Percentiles rank a stretch among this genome's conserved stretches.
phyloP scores from a whole-genome alignment of 2,113 vertebrate genomes.

The Anguilla rostrata region DNA sequence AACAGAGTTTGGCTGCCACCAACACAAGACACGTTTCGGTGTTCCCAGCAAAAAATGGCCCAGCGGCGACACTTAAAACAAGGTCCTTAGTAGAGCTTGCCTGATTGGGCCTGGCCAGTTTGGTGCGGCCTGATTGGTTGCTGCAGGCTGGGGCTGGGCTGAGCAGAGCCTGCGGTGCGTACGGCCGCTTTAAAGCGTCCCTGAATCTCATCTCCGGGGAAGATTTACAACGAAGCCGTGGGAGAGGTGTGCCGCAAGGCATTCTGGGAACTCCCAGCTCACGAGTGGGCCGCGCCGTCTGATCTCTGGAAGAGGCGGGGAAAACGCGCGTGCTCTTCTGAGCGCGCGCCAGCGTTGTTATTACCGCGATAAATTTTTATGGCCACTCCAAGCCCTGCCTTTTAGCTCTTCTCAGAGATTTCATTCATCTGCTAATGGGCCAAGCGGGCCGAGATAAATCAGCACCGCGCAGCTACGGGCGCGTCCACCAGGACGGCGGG shows the following conservation, averaged over 20 bases:
- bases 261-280: neutral
- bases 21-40: too few relatives aligned
- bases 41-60: too few relatives aligned
- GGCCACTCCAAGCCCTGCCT: neutral
- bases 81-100: too few relatives aligned
- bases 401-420: conserved; percentile 8
- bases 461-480: neutral
- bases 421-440: conserved; percentile 11
- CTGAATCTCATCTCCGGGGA: neutral
- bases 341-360: conserved; percentile 5
- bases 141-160: too few relatives aligned
- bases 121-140: too few relatives aligned
- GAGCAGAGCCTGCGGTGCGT: too few relatives aligned
- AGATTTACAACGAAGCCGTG: too few relatives aligned
- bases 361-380: conserved; percentile 11
- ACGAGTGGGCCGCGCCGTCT: neutral
- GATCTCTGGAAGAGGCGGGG: neutral
- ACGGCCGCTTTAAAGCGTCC: neutral
- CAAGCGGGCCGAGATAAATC: neutral
- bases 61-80: too few relatives aligned
- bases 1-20: too few relatives aligned
- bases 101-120: too few relatives aligned
- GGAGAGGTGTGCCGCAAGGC: too few relatives aligned
- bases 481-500: neutral
- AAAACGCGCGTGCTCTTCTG: neutral